Evolutionary conservation across 2,888 invertebrate genomes (phyloP).

Genomic region (Drosophila rellima): DNA sequence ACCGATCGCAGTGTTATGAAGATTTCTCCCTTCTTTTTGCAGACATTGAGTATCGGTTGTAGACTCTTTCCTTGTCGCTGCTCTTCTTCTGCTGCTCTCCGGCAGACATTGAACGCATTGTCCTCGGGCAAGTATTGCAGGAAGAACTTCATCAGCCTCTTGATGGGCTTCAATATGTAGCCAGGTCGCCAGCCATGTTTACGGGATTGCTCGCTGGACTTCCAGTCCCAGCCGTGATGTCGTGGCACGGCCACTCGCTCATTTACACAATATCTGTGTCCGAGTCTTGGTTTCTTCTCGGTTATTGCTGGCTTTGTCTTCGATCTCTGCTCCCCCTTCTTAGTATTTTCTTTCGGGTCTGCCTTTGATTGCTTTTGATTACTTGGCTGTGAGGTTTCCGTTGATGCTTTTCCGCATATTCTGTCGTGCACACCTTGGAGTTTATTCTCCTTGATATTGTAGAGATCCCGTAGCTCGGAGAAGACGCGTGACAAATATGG

Average conservation of each 20-base stretch:
- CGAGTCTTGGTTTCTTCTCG: constrained; percentile 56
- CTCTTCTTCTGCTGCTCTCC: constrained; percentile 83
- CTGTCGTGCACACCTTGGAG: constrained; percentile 24
- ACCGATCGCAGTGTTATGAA: constrained; percentile 89
- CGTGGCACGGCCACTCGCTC: constrained; percentile 87
- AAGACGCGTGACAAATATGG: constrained; percentile 82
- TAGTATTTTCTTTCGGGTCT: neutral
- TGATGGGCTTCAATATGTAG: constrained; percentile 81
- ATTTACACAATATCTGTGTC: constrained; percentile 87
- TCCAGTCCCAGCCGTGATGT: constrained; percentile 90
- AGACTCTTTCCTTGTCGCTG: neutral
- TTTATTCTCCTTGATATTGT: constrained; percentile 71
- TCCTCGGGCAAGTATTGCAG: constrained; percentile 75
- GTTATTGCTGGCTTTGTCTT: neutral
- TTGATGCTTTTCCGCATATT: neutral
- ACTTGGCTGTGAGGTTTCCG: too few species aligned
- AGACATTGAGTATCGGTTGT: constrained; percentile 88
- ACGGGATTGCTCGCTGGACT: constrained; percentile 55
- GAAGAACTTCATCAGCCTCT: constrained; percentile 83
- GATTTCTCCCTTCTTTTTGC: constrained; percentile 89
- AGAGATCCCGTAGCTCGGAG: constrained; percentile 82
- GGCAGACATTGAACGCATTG: constrained; percentile 51
- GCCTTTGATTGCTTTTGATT: neutral
- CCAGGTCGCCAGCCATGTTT: constrained; percentile 84
- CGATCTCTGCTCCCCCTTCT: neutral